Evolutionary conservation across 1,140 invertebrate species (phyloP), one percentile per base, ranked within the genome.

Genomic region (Drosophila ficusphila): DNA sequence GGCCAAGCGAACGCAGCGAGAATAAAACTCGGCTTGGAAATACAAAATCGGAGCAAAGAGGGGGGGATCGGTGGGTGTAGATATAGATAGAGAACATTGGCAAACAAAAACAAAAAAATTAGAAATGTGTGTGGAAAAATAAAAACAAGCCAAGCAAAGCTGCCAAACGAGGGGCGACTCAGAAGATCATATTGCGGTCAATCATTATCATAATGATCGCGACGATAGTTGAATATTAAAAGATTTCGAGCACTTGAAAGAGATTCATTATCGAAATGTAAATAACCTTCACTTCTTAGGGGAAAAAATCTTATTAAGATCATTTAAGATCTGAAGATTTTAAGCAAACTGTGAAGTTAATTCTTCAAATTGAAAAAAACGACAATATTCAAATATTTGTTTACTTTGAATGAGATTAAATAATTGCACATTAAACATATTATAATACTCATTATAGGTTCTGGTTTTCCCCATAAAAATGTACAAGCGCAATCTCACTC

Each of bases 1-100:
- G 54, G 41, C 33, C 27, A 48, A 27, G 42, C 62, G 53, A 78
- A 70, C 56, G 62, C 53, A 56, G 48, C 49, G 74, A 83, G 74
- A 82, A 82, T 83, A 42, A 61, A 82, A 53, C 62, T 46, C 57
- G 64, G 52, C 69, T 79, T 83, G 60, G 34, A 83, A 79, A 36
- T 31, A n/a, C n/a, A 25, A 65, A 67, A 67, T 61, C 44, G 53
- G 52, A 74, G 62, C 56, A 47, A 33, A 29, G 14, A 42, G 49
- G 12, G 12, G 19, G 12, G 34, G 6, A 14, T 16, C 9, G 3
- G 14, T 2, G n/a, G 36, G 31, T 12, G 6, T 7, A 6, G 6
- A 1, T 33, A 12, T 4, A 47, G 29, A 34, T 16, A 18, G 29
- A 57, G 47, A 57, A 25, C 54, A 18, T 0, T 47, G 39, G 42